A percentile compares a stretch with the other conserved stretches of the same genome.
These are phyloP conservation scores for Papilio demoleus DNA, from an alignment of 2,888 invertebrate genomes.

Conservation along the genomic window DNA sequence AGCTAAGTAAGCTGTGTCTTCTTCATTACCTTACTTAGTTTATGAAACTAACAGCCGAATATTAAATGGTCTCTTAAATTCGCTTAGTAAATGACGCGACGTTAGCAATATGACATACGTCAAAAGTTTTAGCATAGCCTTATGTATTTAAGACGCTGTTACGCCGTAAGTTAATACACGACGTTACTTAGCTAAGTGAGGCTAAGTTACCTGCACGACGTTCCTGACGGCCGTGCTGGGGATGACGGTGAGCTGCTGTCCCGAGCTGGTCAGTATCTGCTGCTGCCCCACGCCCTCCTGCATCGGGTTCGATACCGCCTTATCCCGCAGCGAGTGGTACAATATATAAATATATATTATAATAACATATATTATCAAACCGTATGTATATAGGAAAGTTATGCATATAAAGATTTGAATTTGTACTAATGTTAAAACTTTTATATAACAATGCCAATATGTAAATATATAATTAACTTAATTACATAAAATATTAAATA, in stretches of 20 bases:
- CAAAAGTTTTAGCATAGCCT: too few species aligned
- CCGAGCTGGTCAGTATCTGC: conserved; percentile 89
- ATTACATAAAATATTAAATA: not conserved
- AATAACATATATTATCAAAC: not conserved
- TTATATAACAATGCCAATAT: too few species aligned
- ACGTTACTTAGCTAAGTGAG: too few species aligned
- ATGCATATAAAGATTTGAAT: not conserved
- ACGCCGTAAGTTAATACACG: too few species aligned
- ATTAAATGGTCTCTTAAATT: too few species aligned
- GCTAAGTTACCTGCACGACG: conserved; percentile 66
- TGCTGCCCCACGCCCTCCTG: conserved; percentile 69
- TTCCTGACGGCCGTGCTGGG: conserved; percentile 84
- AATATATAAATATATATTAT: conserved; percentile 42
- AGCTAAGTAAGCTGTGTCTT: too few species aligned
- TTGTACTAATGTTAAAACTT: not conserved
- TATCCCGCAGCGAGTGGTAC: conserved; percentile 64
- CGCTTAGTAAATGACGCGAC: too few species aligned
- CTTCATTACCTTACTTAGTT: too few species aligned
- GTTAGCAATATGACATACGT: too few species aligned
- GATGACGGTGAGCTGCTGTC: conserved; percentile 93
- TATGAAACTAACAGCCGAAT: too few species aligned
- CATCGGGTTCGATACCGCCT: conserved; percentile 78
- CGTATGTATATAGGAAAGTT: not conserved
- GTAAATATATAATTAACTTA: conserved; percentile 6
- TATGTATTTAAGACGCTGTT: too few species aligned